These are phyloP conservation scores for Melanotaenia maccullochi DNA, from an alignment of 2,797 vertebrate species.

Conservation along the genomic window DNA sequence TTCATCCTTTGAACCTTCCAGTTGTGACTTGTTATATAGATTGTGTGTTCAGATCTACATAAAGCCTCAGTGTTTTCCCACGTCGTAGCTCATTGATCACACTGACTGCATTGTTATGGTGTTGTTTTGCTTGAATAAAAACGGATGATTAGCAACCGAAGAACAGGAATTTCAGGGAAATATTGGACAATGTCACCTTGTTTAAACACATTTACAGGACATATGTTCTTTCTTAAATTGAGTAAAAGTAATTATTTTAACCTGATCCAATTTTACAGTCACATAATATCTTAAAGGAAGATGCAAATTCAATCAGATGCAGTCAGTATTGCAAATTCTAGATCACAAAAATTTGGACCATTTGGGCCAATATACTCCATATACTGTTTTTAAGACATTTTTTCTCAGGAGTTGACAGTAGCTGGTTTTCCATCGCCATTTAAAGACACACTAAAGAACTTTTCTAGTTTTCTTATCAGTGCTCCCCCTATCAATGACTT, in stretches of 20 bases:
- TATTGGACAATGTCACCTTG: background rate
- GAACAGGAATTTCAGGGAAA: background rate
- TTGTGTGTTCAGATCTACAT: background rate
- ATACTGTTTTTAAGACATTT: background rate
- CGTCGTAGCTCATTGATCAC: constrained; percentile 7
- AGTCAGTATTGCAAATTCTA: background rate
- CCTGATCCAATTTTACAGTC: background rate
- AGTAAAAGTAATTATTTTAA: background rate
- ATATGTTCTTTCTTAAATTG: background rate
- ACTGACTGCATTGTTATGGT: background rate
- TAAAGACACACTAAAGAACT: too few species aligned
- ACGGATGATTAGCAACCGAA: background rate
- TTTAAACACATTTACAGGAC: background rate
- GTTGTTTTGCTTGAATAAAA: background rate
- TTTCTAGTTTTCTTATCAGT: too few species aligned
- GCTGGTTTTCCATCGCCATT: background rate
- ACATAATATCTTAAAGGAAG: background rate
- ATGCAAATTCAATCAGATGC: background rate
- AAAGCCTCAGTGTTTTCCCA: background rate
- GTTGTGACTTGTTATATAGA: constrained; percentile 5
- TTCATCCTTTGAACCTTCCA: constrained; percentile 38
- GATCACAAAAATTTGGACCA: background rate
- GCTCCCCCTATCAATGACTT: too few species aligned
- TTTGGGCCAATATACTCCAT: background rate
- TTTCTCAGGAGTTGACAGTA: background rate